phyloP scores from a whole-genome alignment of 2,113 vertebrate genomes.

The Platysternon megacephalum region DNA sequence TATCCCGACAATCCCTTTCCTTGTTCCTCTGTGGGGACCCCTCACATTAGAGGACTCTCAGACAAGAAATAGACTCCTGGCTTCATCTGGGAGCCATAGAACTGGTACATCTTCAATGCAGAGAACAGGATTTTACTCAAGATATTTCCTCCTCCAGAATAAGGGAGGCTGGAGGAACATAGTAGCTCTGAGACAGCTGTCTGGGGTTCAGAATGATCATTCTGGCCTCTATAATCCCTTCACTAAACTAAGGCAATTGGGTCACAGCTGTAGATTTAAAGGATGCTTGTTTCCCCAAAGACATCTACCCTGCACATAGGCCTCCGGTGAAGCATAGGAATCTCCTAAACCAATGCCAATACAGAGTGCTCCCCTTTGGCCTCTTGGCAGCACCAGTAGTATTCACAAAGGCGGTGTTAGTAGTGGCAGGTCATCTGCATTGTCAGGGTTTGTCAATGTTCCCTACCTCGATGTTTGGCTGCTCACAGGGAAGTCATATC shows the following conservation, averaged over 20 bases:
- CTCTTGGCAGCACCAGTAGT: background rate
- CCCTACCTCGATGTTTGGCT: background rate
- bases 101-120: background rate
- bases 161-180: background rate
- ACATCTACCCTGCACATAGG: background rate
- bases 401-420: background rate
- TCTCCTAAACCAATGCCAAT: background rate
- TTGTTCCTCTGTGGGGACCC: too few relatives aligned
- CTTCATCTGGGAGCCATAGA: too few relatives aligned
- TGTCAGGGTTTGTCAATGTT: background rate
- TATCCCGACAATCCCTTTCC: background rate
- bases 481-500: background rate
- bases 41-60: too few relatives aligned
- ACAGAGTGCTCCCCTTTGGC: background rate
- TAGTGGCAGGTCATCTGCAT: background rate
- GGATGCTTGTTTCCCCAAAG: background rate
- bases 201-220: background rate
- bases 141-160: background rate
- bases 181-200: background rate
- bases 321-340: too few relatives aligned
- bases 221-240: background rate
- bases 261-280: background rate
- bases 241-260: background rate
- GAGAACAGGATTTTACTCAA: background rate
- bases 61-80: too few relatives aligned